Base-by-base conservation (phyloP, 37 sponge, comb jelly and placozoan genomes). In the Dysidea cf. avara region DNA sequence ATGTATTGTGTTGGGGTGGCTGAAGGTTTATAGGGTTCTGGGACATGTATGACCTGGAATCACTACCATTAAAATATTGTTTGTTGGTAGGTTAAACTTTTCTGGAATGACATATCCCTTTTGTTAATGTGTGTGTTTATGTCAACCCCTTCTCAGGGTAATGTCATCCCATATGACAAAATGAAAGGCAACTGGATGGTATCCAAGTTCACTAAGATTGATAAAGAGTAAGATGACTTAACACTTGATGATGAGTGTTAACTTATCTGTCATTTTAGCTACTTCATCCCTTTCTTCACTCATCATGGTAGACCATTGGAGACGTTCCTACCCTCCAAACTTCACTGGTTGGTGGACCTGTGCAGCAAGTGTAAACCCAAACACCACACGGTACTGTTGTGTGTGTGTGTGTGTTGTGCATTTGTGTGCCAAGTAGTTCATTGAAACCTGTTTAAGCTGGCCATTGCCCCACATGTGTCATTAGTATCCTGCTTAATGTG, bases 261-360 rank as follows among this genome's bases (percentile, higher is more conserved):
- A 64, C 21, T 34, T 24, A 47, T n/a, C 20, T 16, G 6, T 35
- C 32, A 12, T 34, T 40, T 7, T 61, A 87, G 87, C 13, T 88
- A 78, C 54, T 53, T 88, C 14, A 30, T 82, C 6, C 88, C 88
- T 2, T 64, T 88, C 26, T 77, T 88, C 60, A 88, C 88, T 46
- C 88, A 88, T 53, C 56, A 72, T 31, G 88, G 88, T 2, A 77
- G 82, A 1, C 55, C 62, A 3, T 31, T 81, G 37, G 37, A 57
- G 1, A 56, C 66, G 35, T 49, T 72, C 2, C 59, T 61, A 34
- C 65, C 77, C 9, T 62, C 26, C 56, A 63, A 77, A 22, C 53
- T 74, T 7, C 17, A 25, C 28, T 67, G 56, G 47, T 72, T 75
- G 46, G 25, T 70, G 0, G 34, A 53, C 20, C 72, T 71, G 53